Evolutionary conservation across 1,140 invertebrate genomes (phyloP).

Genomic region (Thrips palmi): DNA sequence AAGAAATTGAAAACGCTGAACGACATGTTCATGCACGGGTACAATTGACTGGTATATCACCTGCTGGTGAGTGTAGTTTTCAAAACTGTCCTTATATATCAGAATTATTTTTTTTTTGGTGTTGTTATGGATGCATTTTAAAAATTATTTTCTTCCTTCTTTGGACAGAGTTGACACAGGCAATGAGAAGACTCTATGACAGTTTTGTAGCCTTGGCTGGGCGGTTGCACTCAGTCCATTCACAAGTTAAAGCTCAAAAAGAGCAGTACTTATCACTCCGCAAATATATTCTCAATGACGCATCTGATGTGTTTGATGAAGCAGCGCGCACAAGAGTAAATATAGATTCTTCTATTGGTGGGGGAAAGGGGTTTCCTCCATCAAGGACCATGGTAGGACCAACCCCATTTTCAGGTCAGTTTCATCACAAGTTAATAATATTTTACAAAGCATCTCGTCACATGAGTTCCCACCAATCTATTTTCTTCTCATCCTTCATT

Average conservation of each 20-base stretch:
- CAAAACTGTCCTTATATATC: neutral
- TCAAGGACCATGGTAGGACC: conserved; percentile 21
- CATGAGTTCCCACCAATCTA: neutral
- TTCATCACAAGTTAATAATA: neutral
- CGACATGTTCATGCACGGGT: conserved; percentile 48
- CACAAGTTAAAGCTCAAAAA: conserved; percentile 49
- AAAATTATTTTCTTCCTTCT: conserved; percentile 19
- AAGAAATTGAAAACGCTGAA: conserved; percentile 54
- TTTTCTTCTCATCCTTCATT: conserved; percentile 1
- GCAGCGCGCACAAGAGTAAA: conserved; percentile 18
- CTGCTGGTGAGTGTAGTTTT: conserved; percentile 34
- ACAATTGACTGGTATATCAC: conserved; percentile 40
- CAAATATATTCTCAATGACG: conserved; percentile 58
- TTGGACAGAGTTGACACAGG: conserved; percentile 48
- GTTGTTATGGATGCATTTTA: conserved; percentile 11
- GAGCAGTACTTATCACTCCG: conserved; percentile 64
- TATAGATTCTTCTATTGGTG: conserved; percentile 8
- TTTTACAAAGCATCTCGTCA: neutral
- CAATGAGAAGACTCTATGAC: conserved; percentile 64
- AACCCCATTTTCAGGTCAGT: conserved; percentile 23
- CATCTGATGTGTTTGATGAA: conserved; percentile 56
- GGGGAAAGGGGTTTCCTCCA: conserved; percentile 6
- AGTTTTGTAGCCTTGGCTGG: conserved; percentile 70
- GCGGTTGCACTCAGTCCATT: conserved; percentile 58
- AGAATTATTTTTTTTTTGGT: conserved; percentile 10